Base-by-base conservation (phyloP, 2,888 invertebrate species). In the Drosophila conformis region DNA sequence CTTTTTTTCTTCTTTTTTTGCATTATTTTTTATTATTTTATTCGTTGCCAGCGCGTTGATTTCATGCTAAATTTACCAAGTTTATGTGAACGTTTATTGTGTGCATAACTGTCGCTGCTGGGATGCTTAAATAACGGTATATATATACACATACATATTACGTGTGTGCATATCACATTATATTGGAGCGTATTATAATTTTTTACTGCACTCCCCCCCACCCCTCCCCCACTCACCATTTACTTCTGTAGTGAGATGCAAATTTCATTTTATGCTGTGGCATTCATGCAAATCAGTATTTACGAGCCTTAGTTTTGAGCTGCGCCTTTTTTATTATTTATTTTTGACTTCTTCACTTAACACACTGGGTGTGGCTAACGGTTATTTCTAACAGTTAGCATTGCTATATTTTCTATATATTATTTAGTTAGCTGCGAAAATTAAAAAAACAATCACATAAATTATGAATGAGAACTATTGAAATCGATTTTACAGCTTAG, bases 241-340 rank as follows among this genome's bases (percentile, higher is more conserved):
- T 33, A 8, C 6, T 53, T 77, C 73, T 80, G 81, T 78, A 85
- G 74, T 83, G 83, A 76, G 83, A 84, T 87, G 85, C 87, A 87
- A 85, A 85, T 82, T 84, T 83, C 73, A 83, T 83, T 85, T 87
- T 82, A 85, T 83, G 78, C 73, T 72, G 72, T 71, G 78, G 80
- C 80, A 83, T 87, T 87, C 87, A 83, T 80, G 82, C 78, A 80
- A 85, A 87, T 84, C 76, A 73, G 73, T 74, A 87, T 84, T 86
- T 84, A 86, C 73, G 86, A 75, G 78, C 63, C 61, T 73, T 67
- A 71, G 27, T 49, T 63, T 65, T 67, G 64, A 71, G 70, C 60
- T 71, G 80, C 69, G 62, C 67, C 70, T 46, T 25, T 21, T 15
- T 21, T 15, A 21, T 21, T 4, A 7, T 0, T 4, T 15, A 21